Evolutionary conservation across 2,113 vertebrate species (phyloP).

Genomic region (Dicaeum eximium): DNA sequence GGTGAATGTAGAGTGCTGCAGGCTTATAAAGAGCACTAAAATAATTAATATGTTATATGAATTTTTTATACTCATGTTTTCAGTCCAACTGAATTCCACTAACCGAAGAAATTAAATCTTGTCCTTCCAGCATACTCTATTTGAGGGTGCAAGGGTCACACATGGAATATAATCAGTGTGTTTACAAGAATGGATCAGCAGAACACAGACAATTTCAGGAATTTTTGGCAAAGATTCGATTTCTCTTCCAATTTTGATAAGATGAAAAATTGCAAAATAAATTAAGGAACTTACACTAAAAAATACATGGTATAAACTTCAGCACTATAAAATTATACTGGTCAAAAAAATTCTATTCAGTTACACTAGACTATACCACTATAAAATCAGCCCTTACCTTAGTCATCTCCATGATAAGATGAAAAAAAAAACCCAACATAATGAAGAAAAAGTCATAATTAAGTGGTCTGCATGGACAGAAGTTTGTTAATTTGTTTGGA

Average conservation of each 20-base stretch:
- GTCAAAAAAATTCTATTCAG: not conserved
- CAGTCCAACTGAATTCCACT: not conserved
- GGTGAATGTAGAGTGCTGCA: not conserved
- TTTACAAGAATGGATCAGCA: not conserved
- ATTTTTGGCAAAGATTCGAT: not conserved
- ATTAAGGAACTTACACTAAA: not conserved
- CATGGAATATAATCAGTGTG: rapidly evolving
- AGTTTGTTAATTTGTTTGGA: not conserved
- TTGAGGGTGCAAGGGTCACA: not conserved
- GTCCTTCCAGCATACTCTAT: not conserved
- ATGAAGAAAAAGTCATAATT: not conserved
- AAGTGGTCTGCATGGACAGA: not conserved
- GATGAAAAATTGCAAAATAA: not conserved
- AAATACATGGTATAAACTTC: not conserved
- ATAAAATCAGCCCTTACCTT: not conserved
- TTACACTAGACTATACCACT: not conserved
- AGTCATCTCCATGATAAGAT: not conserved
- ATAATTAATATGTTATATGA: not conserved
- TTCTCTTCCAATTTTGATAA: not conserved
- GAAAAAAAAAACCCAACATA: rapidly evolving
- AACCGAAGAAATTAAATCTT: not conserved
- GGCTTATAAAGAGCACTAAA: not conserved
- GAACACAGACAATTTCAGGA: not conserved
- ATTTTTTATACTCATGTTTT: not conserved
- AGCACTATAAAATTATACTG: rapidly evolving